Evolutionary conservation across 2,888 invertebrate species (phyloP), one percentile per base, ranked within the genome.

Genomic region (Xestia ashworthii): DNA sequence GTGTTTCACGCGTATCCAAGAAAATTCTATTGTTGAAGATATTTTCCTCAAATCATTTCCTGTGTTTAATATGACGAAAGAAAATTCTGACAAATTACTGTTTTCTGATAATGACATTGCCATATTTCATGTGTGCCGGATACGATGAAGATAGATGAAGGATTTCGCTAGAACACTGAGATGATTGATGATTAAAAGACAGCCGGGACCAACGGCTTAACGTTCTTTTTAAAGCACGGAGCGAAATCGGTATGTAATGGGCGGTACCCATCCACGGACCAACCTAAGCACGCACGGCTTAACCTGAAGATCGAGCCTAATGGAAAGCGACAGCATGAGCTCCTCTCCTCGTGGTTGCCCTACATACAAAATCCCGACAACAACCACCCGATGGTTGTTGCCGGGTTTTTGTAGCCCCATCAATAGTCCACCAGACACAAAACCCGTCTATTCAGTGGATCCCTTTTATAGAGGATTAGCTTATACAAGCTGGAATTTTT

Each of bases 1-100:
- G 38, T 9, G 66, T 11, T 46, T n/a, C 50, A 58, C 41, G 11
- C 19, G 11, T 8, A 53, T 48, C 41, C 55, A 66, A 60, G 65
- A 53, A 38, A 76, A 5, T 67, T 71, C 71, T 14, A 50, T 82
- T 81, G 50, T 68, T 44, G 0, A 22, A 38, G 16, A 60, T n/a
- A 64, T 50, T 58, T 68, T 50, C 32, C 38, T 64, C 25, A 64
- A 64, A 64, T 62, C 32, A 46, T 66, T 58, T 68, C n/a, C 44
- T 19, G 25, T 9, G 16, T 67, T 55, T 9, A 8, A 25, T 25
- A 58, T 44, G 32, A 25, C 78, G 67, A 68, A 60, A 60, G 25
- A 46, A 60, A 62, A 82, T 82, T 58, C 12, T 67, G 78, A 81
- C 62, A 82, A 81, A 81, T 67, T 48, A 55, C 38, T 50, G n/a